phyloP scores from a whole-genome alignment of 2,113 vertebrate genomes.

The human region GRCh38 chr11:69777001-69777500 shows the following conservation, averaged over 20 bases:
- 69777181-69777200: background rate
- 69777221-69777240: background rate
- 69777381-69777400: fast-evolving
- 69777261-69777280: background rate
- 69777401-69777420: background rate
- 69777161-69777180: background rate
- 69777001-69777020: background rate
- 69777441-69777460: fast-evolving
- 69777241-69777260: background rate
- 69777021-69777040: background rate
- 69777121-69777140: background rate
- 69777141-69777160: background rate
- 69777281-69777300: background rate
- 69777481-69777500: too few species aligned
- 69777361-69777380: fast-evolving
- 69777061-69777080: background rate
- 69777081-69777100: background rate
- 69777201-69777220: background rate
- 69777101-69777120: background rate
- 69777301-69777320: background rate
- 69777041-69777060: background rate
- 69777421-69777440: fast-evolving
- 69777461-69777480: fast-evolving
- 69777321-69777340: fast-evolving
- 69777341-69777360: background rate